Evolutionary conservation across 1,140 invertebrate species (phyloP), one percentile per base, ranked within the genome.

Genomic region (Rhyacophila brunnea): DNA sequence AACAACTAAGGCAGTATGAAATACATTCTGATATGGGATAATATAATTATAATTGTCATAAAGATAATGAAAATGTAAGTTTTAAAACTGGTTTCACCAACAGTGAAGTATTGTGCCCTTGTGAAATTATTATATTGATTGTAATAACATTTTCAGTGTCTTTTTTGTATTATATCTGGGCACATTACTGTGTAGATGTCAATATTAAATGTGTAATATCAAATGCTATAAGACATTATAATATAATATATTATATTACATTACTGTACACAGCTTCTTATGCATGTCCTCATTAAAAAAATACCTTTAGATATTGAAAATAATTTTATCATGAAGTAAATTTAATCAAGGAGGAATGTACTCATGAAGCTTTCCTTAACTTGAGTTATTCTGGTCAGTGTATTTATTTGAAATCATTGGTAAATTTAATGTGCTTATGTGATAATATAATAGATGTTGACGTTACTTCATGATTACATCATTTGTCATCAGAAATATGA

Each of bases 101-200:
- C 35, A 44, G 38, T 20, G 40, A 51, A 42, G 57, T 59, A 38
- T 51, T 59, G 57, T 59, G 57, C 57, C 57, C 57, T 59, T 59
- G 57, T 59, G 49, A 51, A 28, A 58, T 58, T 55, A 46, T 57
- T 42, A 47, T 20, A 38, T 45, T 45, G n/a, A 40, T 46, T 17
- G 18, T 32, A 44, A 18, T 28, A 23, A 23, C 20, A 14, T 17
- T 14, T 19, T 58, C 48, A 58, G 13, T 35, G 20, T 50, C 40
- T 14, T 57, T 40, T 14, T 49, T 43, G 18, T 53, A 5, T 36
- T 51, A 20, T 52, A 32, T 59, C 49, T 50, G 48, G 57, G 57
- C 57, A 59, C 57, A 59, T 59, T 59, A 23, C 57, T 52, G 48
- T 58, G 34, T 59, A 59, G 49, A 52, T 59, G 49, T 59, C 57